Percentiles rank a stretch among this genome's conserved stretches.
These are phyloP conservation scores for Synanthedon vespiformis DNA, from an alignment of 2,888 invertebrate species.

Conservation along the genomic window DNA sequence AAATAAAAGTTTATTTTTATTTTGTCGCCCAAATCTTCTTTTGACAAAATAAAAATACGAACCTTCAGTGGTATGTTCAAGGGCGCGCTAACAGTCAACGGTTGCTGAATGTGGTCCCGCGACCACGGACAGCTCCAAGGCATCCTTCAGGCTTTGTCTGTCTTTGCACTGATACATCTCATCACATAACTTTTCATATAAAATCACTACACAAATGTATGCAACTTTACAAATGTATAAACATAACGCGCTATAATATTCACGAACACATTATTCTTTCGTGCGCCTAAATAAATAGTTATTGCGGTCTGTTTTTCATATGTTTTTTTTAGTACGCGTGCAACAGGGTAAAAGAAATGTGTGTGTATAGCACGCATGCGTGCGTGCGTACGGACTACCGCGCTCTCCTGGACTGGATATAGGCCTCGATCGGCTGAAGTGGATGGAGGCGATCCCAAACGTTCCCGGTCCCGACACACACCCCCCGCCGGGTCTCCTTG, in stretches of 20 bases:
- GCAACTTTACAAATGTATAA: neutral
- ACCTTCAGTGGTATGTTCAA: constrained; percentile 46
- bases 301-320: neutral
- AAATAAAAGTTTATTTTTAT: no score
- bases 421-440: constrained; percentile 17
- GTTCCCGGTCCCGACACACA: constrained; percentile 10
- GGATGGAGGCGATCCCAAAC: constrained; percentile 20
- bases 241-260: neutral
- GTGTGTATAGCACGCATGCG: constrained; percentile 32
- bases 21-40: no score
- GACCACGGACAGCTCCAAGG: constrained; percentile 65
- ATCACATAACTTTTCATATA: constrained; percentile 11
- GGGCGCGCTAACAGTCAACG: constrained; percentile 41
- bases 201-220: neutral
- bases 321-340: constrained; percentile 14
- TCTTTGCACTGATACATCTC: constrained; percentile 28
- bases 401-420: constrained; percentile 19
- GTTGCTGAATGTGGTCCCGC: constrained; percentile 27
- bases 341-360: constrained; percentile 27
- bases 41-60: constrained; percentile 16
- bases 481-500: constrained; percentile 15
- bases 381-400: constrained; percentile 47
- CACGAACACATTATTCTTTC: neutral
- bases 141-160: constrained; percentile 30
- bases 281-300: neutral